A percentile compares a stretch with the other conserved stretches of the same genome.
Evolutionary conservation across 2,797 vertebrate genomes (phyloP).

Genomic region (Pristis pectinata): DNA sequence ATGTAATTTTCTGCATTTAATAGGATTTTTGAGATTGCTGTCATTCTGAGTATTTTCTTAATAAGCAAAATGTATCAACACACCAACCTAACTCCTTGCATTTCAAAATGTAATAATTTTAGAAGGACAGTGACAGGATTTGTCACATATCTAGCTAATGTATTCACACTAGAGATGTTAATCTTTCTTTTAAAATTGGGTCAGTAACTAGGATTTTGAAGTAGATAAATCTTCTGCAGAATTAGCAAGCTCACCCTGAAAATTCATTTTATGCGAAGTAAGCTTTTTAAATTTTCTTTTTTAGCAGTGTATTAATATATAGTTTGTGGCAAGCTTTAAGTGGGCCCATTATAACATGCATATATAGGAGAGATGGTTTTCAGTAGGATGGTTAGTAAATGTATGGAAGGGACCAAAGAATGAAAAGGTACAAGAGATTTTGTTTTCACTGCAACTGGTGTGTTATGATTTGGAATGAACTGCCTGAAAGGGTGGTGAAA

Average conservation of each 20-base stretch:
- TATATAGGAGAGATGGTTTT: neutral
- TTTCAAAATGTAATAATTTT: no score
- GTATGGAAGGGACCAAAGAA: neutral
- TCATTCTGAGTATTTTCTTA: neutral
- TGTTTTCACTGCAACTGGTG: neutral
- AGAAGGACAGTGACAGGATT: neutral
- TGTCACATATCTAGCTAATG: neutral
- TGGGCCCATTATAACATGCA: neutral
- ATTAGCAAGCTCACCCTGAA: no score
- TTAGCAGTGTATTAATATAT: neutral
- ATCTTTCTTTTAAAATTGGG: neutral
- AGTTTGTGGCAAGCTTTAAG: neutral
- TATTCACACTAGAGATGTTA: neutral
- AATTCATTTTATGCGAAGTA: neutral
- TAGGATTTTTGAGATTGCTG: neutral
- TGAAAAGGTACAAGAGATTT: neutral
- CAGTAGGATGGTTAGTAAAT: no score
- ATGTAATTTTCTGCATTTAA: neutral
- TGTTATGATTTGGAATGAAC: neutral
- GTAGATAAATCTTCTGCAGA: neutral
- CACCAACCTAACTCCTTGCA: neutral
- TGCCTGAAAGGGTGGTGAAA: neutral
- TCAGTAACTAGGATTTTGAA: neutral
- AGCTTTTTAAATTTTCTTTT: neutral
- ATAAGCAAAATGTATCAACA: neutral